Evolutionary conservation across 2,113 vertebrate genomes (phyloP).

Genomic region (Passer montanus): DNA sequence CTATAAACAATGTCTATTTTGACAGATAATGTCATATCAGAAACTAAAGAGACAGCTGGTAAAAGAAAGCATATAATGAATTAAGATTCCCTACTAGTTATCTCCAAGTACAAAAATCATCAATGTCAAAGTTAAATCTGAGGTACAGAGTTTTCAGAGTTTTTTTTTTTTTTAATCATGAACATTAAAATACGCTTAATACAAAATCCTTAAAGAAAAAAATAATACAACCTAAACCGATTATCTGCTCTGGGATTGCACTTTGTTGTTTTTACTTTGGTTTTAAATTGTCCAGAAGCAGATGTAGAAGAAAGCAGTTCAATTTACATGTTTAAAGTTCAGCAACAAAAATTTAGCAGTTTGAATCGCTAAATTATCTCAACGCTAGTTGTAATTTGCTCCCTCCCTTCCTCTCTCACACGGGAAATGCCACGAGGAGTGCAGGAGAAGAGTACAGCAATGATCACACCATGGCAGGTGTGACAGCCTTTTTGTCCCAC

Average conservation of each 20-base stretch:
- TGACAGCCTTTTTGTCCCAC: neutral
- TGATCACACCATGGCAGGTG: rapidly evolving
- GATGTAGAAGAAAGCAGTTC: neutral
- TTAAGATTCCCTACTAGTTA: neutral
- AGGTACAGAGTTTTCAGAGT: neutral
- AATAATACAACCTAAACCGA: neutral
- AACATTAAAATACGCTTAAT: neutral
- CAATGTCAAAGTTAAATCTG: neutral
- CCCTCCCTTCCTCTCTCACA: neutral
- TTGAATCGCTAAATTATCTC: neutral
- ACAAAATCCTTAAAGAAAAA: neutral
- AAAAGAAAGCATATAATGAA: neutral
- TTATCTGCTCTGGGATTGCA: neutral
- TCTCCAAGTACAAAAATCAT: neutral
- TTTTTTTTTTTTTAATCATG: neutral
- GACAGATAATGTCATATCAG: neutral
- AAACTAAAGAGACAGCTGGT: neutral
- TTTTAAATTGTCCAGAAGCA: neutral
- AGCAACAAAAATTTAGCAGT: neutral
- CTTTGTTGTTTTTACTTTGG: neutral
- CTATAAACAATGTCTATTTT: neutral
- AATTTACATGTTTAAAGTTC: neutral
- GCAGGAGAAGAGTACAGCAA: neutral
- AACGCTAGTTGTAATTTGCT: neutral
- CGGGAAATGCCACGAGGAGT: neutral